Base-by-base conservation (phyloP, 1,140 invertebrate genomes). In the Agraylea sexmaculata region DNA sequence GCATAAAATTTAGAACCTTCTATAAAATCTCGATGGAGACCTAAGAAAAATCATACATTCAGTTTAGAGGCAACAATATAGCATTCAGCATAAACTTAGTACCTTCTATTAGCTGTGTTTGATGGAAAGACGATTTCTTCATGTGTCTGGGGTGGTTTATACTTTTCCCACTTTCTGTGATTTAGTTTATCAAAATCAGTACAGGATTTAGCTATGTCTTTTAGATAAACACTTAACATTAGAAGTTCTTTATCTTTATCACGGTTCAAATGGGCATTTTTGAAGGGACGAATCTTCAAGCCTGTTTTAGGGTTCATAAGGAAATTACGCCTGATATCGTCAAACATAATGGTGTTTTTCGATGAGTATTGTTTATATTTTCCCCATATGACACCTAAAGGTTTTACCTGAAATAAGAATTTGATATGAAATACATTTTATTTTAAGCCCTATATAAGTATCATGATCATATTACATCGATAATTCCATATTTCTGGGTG, bases 261-360 rank as follows among this genome's bases (percentile, higher is more conserved):
- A 43, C 91, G 73, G 59, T 90, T 94, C 6, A 85, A 59, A 56
- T 95, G 89, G 0, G 91, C 91, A 54, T 93, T 80, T 4, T 80
- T 75, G 59, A 94, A 98, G 1, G 91, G 80, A 54, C 78, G 71
- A 55, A 97, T 95, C 59, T 82, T 80, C 1, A 97, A 63, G 4
- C 93, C 93, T 45, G 82, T 91, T 51, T 88, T 84, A 11, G 91
- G 91, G 65, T 98, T 98, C 92, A 98, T 95, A 11, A 96, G 77
- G 53, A 98, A 98, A 67, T 98, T 98, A 49, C 90, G 68, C 39
- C 90, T 71, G n/a, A 97, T 85, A 57, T 97, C 93, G 56, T 97
- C 93, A 54, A 98, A 89, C 91, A 98, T 98, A 46, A 98, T 92
- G 0, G 93, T 97, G 56, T 97, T 98, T 53, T 83, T 87, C 1